Conservation (phyloP, 2,888 invertebrate genomes). For the Thymelicus lineola region DNA sequence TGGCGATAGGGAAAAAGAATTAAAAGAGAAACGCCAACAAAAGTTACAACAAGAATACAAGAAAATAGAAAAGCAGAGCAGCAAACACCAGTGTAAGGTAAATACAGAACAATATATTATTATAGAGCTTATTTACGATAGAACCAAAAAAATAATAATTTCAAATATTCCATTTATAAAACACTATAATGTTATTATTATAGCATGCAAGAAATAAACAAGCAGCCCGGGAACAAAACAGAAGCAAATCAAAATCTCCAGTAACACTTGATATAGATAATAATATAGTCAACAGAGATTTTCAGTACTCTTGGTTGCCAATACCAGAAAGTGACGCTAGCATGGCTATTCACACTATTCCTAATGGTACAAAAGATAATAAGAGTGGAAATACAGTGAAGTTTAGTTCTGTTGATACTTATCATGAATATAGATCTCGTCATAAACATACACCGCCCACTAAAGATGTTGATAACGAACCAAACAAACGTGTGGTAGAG, state of each 20-base stretch:
- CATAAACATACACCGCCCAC: constrained; percentile 80
- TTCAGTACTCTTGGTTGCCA: constrained; percentile 80
- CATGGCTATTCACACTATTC: constrained; percentile 71
- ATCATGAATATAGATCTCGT: constrained; percentile 76
- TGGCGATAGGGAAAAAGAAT: constrained; percentile 61
- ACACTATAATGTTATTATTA: background rate
- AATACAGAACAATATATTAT: constrained; percentile 14
- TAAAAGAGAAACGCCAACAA: constrained; percentile 63
- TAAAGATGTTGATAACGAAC: constrained; percentile 57
- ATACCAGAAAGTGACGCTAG: constrained; percentile 73
- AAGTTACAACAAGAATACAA: constrained; percentile 71
- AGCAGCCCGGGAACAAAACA: background rate
- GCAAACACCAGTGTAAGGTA: constrained; percentile 60
- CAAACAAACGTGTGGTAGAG: constrained; percentile 53
- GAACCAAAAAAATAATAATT: no score
- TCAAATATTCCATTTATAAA: no score
- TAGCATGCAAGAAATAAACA: constrained; percentile 24
- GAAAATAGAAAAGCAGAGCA: constrained; percentile 68
- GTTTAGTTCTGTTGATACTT: constrained; percentile 72
- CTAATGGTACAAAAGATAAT: constrained; percentile 54
- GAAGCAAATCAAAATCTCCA: constrained; percentile 57
- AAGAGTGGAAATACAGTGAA: constrained; percentile 68
- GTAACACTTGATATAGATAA: constrained; percentile 46
- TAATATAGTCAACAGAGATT: constrained; percentile 55
- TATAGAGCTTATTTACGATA: no score